Base-by-base conservation (phyloP, 2,888 invertebrate species). In the Lottia scabra region DNA sequence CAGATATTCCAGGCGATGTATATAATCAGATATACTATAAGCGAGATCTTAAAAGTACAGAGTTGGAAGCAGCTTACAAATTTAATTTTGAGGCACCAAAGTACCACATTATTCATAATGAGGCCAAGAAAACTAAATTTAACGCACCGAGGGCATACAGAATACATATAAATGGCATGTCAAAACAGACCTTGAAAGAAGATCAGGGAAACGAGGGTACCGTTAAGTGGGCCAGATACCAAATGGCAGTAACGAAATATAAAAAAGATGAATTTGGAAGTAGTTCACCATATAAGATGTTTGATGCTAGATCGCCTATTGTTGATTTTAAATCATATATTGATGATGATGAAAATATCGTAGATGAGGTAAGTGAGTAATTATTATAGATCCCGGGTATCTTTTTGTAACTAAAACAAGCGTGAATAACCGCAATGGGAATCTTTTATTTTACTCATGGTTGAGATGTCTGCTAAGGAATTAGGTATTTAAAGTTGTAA, bases 191-290 rank as follows among this genome's bases (percentile, higher is more conserved):
- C 70, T 71, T 84, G 0, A 76, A 80, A 8, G 75, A 77, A 16
- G 78, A 78, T 44, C 62, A 66, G 43, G 78, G 81, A 15, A 79
- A 81, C 23, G 84, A 83, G 62, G 74, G 76, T n/a, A 78, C 80
- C 0, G 74, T 81, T 4, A 72, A 82, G 6, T 87, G 87, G 86
- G 78, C 83, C 2, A 77, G 84, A n/a, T 82, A 86, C 73, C 84
- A 85, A 70, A 62, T 84, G 56, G 84, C 84, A 0, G 84, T 86
- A 1, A 85, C 85, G 0, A 78, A 79, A 38, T 77, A 80, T 63
- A 84, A 84, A 63, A 84, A 85, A 23, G 67, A 78, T 6, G 86
- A 86, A 65, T 62, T 62, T 10, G 69, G 74, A 12, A 84, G 83
- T 68, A 82, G 83, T 66, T 84, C 85, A 8, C 75, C 80, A 63